Evolutionary conservation across 1,140 invertebrate genomes (phyloP).

Genomic region (Hirudo medicinalis): DNA sequence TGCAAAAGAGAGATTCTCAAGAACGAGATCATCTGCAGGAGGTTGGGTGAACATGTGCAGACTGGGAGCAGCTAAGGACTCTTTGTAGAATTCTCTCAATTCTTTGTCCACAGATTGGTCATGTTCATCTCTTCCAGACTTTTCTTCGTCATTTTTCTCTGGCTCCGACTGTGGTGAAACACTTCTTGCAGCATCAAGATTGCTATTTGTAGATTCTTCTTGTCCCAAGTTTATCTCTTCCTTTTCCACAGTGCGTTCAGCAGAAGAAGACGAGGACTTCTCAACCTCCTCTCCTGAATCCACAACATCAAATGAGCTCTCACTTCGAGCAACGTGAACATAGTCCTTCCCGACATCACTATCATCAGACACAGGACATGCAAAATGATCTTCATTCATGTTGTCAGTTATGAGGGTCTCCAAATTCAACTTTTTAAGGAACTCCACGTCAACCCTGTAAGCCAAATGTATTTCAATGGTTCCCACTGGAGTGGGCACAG

Average conservation of each 20-base stretch:
- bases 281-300: background rate
- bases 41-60: constrained; percentile 7
- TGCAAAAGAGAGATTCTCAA: background rate
- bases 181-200: background rate
- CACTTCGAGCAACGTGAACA: background rate
- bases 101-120: background rate
- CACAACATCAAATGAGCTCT: constrained; percentile 3
- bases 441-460: constrained; percentile 47
- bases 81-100: constrained; percentile 6
- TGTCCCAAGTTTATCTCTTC: background rate
- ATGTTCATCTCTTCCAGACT: background rate
- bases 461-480: constrained; percentile 62
- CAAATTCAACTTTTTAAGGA: background rate
- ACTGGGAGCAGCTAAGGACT: background rate
- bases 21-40: background rate
- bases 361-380: background rate
- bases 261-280: background rate
- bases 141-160: background rate
- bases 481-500: constrained; percentile 66
- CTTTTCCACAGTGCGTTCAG: background rate
- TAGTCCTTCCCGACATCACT: background rate
- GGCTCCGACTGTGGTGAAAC: background rate
- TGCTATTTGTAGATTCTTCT: background rate
- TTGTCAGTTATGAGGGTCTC: constrained; percentile 8
- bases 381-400: background rate